Evolutionary conservation across 2,797 vertebrate species (phyloP), one percentile per base, ranked within the genome.

Genomic region (Poeciliopsis gracilis): DNA sequence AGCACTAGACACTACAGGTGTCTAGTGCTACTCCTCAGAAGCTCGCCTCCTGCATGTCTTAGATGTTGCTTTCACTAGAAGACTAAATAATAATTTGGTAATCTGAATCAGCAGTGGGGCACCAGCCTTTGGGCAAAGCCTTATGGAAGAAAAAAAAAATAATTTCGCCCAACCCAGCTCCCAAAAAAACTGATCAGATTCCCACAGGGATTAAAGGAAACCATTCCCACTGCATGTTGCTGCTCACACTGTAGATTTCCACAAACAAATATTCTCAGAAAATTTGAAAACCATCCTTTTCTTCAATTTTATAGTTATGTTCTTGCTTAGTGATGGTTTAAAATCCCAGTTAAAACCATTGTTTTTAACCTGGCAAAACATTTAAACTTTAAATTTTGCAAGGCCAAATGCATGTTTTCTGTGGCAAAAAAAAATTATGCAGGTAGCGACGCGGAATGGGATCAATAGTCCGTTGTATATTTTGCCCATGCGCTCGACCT

Each of bases 391-490:
- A n/a, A n/a, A 18, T 15, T 70, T 28, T 46, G 25, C 41, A 45
- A 70, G 41, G 13, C 25, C 25, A 70, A 46, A 53, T 47, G 74
- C 43, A 82, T 79, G 66, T 82, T 90, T n/a, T 79, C 81, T 80
- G 83, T 83, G 82, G 85, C 80, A 85, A 90, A 51, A 9, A n/a
- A 23, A 93, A 91, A 93, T 73, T 46, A 85, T 80, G 79, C 89
- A 84, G 75, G 78, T 83, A 86, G 86, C 78, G 77, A 73, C 89
- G 92, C 84, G 75, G 89, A 86, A 87, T 43, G 82, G 85, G 88
- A 94, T 95, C 92, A 93, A 93, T 95, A 94, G 80, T 88, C 89
- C 77, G 76, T 93, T 77, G 82, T 88, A 92, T 75, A 88, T 94
- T 94, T 94, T 90, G 93, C 89, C 90, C 85, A 79, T 90, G 89